Conservation (phyloP, 2,113 vertebrate genomes). For the Baryphthengus martii region DNA sequence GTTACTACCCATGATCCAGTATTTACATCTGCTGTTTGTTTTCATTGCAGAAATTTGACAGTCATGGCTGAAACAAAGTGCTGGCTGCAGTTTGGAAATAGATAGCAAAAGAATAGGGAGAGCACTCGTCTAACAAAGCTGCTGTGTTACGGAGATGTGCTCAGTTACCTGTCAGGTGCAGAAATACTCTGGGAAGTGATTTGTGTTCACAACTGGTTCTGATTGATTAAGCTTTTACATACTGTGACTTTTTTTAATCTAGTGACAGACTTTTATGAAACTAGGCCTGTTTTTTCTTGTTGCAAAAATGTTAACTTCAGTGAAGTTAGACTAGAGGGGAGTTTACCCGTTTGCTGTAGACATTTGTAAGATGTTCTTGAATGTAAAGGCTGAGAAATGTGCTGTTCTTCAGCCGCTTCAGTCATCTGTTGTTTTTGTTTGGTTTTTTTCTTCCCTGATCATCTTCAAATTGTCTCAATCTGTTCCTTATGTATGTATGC, state of each 20-base stretch:
- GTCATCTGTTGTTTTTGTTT: neutral
- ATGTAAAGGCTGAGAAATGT: conserved; percentile 51
- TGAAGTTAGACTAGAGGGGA: conserved; percentile 50
- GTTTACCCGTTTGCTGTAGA: conserved; percentile 24
- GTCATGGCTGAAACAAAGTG: neutral
- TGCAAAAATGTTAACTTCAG: conserved; percentile 55
- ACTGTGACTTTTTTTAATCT: conserved; percentile 21
- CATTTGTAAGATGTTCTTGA: conserved; percentile 47
- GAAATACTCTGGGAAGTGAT: neutral
- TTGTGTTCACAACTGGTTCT: neutral
- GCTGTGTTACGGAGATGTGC: neutral
- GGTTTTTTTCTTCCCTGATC: neutral
- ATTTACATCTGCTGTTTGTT: too few relatives aligned
- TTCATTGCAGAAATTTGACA: neutral
- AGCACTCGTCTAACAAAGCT: neutral
- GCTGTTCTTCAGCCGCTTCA: conserved; percentile 19
- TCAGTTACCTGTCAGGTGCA: neutral
- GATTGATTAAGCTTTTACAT: conserved; percentile 1
- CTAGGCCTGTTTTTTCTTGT: conserved; percentile 21
- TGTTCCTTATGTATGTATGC: neutral
- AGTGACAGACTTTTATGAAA: neutral
- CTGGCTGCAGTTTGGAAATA: neutral
- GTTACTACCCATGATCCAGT: too few relatives aligned
- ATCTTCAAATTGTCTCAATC: neutral
- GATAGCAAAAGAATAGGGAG: neutral